Base-by-base conservation (phyloP, 2,113 vertebrate species). In the Mormoops blainvillei region DNA sequence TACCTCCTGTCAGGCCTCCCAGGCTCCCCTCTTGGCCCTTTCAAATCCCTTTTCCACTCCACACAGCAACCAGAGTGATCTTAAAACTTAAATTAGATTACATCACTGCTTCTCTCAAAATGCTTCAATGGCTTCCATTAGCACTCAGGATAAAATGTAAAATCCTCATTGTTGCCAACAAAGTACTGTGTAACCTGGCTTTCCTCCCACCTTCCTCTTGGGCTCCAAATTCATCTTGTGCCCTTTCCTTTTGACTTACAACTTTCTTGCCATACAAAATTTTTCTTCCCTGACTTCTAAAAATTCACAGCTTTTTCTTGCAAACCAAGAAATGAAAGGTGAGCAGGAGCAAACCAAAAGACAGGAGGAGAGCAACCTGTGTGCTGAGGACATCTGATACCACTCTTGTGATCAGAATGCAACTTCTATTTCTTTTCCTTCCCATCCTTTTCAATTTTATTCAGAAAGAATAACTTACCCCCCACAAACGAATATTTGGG, bases 81-180 rank as follows among this genome's bases (percentile, higher is more conserved):
- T 93, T 61, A 77, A 92, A 90, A 70, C 43, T 94, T 91, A 88
- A 93, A 88, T 54, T 94, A 89, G 36, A 87, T 87, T 87, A 33
- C 9, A 73, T 89, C 58, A 61, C 13, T 86, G 31, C 0, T 54
- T 74, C 74, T 93, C 73, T 88, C 54, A 73, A 88, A 88, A 43
- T 77, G n/a, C 24, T 77, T 86, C 68, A 7, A 4, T 38, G 38
- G 16, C 24, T 93, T 90, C 76, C 58, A 28, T 88, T 81, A 91
- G 67, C 61, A 45, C 45, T 88, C 71, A 77, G 31, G 48, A 77
- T 12, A 41, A 81, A 88, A 96, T 88, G 77, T 81, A 91, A 94
- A 90, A 81, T 50, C 50, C 38, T 67, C 11, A 0, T 10, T 20
- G 2, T 71, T 54, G 61, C n/a, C 81, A 83, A n/a, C 31, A 38